phyloP scores from a whole-genome alignment of 2,113 vertebrate genomes.

The Echinops telfairi region DNA sequence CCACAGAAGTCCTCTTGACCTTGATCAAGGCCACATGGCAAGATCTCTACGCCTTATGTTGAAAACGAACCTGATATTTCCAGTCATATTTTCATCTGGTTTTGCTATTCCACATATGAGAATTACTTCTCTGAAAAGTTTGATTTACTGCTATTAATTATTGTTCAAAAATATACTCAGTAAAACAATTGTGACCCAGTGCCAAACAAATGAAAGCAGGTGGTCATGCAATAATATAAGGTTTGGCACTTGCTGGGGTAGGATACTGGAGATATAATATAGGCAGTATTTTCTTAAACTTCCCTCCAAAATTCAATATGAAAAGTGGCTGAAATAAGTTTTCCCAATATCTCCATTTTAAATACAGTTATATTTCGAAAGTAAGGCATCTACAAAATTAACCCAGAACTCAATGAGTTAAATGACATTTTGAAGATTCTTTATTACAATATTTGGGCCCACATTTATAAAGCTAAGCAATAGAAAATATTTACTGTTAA shows the following conservation, averaged over 20 bases:
- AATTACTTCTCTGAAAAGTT: constrained; percentile 84
- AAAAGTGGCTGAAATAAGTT: constrained; percentile 73
- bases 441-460: not conserved
- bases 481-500: constrained; percentile 43
- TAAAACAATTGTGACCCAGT: constrained; percentile 84
- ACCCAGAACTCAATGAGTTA: constrained; percentile 74
- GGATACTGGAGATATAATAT: not conserved
- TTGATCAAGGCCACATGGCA: constrained; percentile 62
- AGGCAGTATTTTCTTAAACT: constrained; percentile 71
- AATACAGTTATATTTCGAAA: constrained; percentile 42
- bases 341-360: constrained; percentile 20
- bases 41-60: constrained; percentile 69
- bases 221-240: constrained; percentile 81
- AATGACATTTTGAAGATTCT: constrained; percentile 69
- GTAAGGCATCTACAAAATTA: constrained; percentile 58
- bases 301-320: constrained; percentile 67
- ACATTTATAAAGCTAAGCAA: not conserved
- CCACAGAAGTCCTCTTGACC: constrained; percentile 67
- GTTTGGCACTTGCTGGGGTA: not conserved
- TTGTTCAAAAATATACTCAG: constrained; percentile 83
- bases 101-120: constrained; percentile 81
- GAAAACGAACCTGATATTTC: constrained; percentile 78
- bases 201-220: constrained; percentile 87
- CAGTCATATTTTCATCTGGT: constrained; percentile 79
- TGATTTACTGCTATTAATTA: constrained; percentile 85